Base-by-base conservation (phyloP, 2,888 invertebrate species). In the Panorpa germanica region DNA sequence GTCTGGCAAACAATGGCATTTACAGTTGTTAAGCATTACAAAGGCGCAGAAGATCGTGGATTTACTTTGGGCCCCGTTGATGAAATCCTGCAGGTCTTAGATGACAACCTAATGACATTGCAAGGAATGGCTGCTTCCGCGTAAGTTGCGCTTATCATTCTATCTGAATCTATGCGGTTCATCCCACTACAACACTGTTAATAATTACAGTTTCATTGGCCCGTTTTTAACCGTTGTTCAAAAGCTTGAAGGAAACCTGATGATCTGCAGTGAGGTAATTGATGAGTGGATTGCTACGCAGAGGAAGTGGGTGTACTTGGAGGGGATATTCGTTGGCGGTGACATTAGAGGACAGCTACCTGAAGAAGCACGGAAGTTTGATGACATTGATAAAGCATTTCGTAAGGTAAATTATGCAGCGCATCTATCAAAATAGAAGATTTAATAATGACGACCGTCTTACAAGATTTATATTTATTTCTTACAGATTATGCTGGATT, bases 111-210 rank as follows among this genome's bases (percentile, higher is more conserved):
- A 32, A 80, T 91, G 75, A 77, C 76, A 43, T 57, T 91, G 30
- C 88, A 90, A 55, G 81, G 83, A 40, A 90, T 91, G 83, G 76
- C 76, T 2, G 78, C 78, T 1, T 83, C 83, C 3, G 78, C 77
- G 65, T 71, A 38, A 57, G 63, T 35, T 8, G 1, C n/a, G 15
- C 14, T n/a, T 12, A 24, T 17, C 19, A 18, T 4, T 22, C 5
- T 23, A 18, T 12, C 29, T 10, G 10, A 8, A 17, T 10, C 8
- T 8, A n/a, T 13, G 4, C 9, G 2, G 14, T n/a, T 16, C n/a
- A 16, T 11, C 10, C n/a, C 6, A 25, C 13, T 33, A 13, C 16
- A 24, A 4, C 7, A 15, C 28, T 15, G 13, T 4, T 29, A 20
- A 33, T 33, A 20, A 45, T 49, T 34, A 25, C 40, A 72, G 80